Conservation (phyloP, 2,113 vertebrate species). For the Pelusios castaneus region DNA sequence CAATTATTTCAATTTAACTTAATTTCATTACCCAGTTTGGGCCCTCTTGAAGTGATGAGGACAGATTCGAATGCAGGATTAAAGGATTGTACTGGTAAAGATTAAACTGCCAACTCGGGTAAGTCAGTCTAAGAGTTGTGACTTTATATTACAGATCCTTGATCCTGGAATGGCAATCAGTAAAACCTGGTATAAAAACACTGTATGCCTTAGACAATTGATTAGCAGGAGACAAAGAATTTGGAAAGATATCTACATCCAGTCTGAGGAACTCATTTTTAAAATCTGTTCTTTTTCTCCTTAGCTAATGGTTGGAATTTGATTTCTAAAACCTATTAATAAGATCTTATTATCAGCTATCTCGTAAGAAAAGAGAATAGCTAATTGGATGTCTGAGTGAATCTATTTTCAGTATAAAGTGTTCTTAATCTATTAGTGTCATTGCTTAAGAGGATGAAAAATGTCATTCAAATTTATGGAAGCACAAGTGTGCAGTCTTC, state of each 20-base stretch:
- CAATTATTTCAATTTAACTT: not conserved
- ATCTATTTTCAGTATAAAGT: slow-evolving; percentile 57
- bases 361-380: slow-evolving; percentile 56
- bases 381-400: slow-evolving; percentile 63
- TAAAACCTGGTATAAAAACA: not conserved
- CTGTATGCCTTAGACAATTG: not conserved
- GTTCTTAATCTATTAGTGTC: slow-evolving; percentile 41
- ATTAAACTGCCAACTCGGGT: not conserved
- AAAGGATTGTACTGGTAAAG: not conserved
- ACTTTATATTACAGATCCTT: not conserved
- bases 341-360: slow-evolving; percentile 16
- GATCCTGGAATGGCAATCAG: not conserved
- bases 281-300: not conserved
- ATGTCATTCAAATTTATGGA: slow-evolving; percentile 69
- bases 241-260: not conserved
- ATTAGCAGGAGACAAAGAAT: not conserved
- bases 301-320: not conserved
- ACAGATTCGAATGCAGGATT: not conserved
- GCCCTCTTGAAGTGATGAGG: not conserved
- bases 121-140: not conserved
- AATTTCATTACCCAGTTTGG: not conserved
- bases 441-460: slow-evolving; percentile 37
- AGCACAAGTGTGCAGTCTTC: slow-evolving; percentile 48
- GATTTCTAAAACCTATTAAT: slow-evolving; percentile 39
- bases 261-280: not conserved